phyloP scores from a whole-genome alignment of 64 coral and sea anemone genomes.

The Acropora yongei region DNA sequence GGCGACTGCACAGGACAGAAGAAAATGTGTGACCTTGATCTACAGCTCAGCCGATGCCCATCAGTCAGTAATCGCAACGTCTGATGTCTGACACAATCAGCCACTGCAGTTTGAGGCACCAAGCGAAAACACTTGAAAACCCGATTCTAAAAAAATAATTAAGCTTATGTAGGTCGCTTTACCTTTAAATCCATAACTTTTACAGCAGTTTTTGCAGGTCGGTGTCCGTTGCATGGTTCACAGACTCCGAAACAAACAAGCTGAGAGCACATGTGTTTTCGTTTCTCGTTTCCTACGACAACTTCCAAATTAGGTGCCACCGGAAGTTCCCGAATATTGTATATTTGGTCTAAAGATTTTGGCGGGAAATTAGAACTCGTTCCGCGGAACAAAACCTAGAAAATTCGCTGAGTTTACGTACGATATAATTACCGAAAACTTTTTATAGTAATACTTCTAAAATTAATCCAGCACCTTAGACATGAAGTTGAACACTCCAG shows the following conservation, averaged over 20 bases:
- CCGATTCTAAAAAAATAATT: neutral
- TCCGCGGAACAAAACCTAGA: neutral
- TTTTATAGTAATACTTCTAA: neutral
- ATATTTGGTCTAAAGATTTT: neutral
- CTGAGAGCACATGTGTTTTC: slow-evolving; percentile 22
- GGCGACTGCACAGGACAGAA: too few relatives aligned
- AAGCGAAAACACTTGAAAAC: neutral
- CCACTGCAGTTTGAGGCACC: too few relatives aligned
- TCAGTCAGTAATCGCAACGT: too few relatives aligned
- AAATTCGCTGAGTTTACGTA: neutral
- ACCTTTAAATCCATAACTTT: slow-evolving; percentile 84
- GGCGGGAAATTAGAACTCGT: slow-evolving; percentile 65
- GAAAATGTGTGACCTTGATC: too few relatives aligned
- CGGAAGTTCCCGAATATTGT: neutral
- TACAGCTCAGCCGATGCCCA: too few relatives aligned
- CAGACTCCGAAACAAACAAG: neutral
- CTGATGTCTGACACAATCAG: neutral
- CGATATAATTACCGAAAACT: neutral
- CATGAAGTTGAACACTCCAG: slow-evolving; percentile 92
- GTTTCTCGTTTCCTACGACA: neutral
- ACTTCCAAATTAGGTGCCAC: slow-evolving; percentile 33
- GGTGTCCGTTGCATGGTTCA: slow-evolving; percentile 85
- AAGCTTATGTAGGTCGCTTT: neutral
- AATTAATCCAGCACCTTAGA: neutral
- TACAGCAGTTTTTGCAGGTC: slow-evolving; percentile 84